Evolutionary conservation across 2,113 vertebrate species (phyloP).

Genomic region (Pholis gunnellus): DNA sequence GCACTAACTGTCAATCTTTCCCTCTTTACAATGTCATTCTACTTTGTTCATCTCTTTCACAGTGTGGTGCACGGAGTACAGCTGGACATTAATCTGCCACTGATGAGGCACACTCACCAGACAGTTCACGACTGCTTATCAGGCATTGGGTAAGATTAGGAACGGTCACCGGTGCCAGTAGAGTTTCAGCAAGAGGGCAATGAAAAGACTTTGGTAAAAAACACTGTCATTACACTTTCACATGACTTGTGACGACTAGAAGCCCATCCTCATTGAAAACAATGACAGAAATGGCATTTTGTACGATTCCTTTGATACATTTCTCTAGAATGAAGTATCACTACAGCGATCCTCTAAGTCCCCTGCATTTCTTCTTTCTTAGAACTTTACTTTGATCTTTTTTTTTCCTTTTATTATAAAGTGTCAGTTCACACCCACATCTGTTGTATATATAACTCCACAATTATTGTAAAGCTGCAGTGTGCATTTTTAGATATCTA

Average conservation of each 20-base stretch:
- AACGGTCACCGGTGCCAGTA: constrained; percentile 32
- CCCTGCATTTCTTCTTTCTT: background rate
- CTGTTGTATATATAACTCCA: background rate
- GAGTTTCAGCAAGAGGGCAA: constrained; percentile 30
- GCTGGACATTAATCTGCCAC: constrained; percentile 71
- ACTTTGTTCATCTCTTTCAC: constrained; percentile 54
- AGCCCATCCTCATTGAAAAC: constrained; percentile 18
- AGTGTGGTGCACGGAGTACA: constrained; percentile 40
- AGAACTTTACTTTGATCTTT: background rate
- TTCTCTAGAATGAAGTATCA: background rate
- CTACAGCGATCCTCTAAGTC: background rate
- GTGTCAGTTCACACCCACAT: constrained; percentile 5
- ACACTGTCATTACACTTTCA: background rate
- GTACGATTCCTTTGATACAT: background rate
- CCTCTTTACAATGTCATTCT: constrained; percentile 49
- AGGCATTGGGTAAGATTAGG: constrained; percentile 52
- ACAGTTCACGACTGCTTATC: constrained; percentile 61
- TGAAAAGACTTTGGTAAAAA: constrained; percentile 28
- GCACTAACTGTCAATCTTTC: constrained; percentile 29
- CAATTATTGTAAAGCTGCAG: background rate
- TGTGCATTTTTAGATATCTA: constrained; percentile 8
- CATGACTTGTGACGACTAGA: constrained; percentile 16
- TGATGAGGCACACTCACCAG: constrained; percentile 64
- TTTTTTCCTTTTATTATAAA: background rate
- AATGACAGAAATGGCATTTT: background rate